Base-by-base conservation (phyloP, 2,113 vertebrate genomes). In the Galeopterus variegatus region DNA sequence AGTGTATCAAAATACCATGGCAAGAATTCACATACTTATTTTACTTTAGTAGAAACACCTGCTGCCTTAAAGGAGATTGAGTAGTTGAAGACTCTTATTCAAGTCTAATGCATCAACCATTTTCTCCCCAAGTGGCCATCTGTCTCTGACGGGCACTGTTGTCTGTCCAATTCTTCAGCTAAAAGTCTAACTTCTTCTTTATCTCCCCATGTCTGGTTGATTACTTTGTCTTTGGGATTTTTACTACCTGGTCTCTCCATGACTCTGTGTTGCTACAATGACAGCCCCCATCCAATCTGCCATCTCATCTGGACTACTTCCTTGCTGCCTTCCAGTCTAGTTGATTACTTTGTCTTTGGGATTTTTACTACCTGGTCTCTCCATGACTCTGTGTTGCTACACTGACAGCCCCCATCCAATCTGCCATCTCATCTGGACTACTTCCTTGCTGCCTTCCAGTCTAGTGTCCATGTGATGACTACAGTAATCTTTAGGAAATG, bases 221-320 rank as follows among this genome's bases (percentile, higher is more conserved):
- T 36, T 28, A 41, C 4, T 62, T 36, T 62, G 54, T 45, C 24
- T 15, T 50, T 67, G 58, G n/a, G 21, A n/a, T 3, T 28, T 54
- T 73, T 11, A 52, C 13, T 60, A 9, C 17, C 56, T 23, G 3
- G 23, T 50, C 50, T 26, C 14, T 18, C 12, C 21, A 5, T 11
- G 26, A 26, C 26, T 50, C 3, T 41, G 17, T 10, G 13, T n/a
- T 50, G 28, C 54, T 21, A 10, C 9, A 10, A 11, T 80, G 60
- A 33, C 6, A 26, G 1, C 10, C 64, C 17, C 4, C 1, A 0
- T 24, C 52, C 0, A 10, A 26, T 9, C 26, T 1, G 1, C 23
- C n/a, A 10, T 65, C 33, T 60, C 5, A 4, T 69, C 75, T 28
- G 5, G 41, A 26, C 36, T 18, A 3, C 3, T 13, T 0, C 14